phyloP scores from a whole-genome alignment of 2,888 invertebrate species.

The Troides aeacus region DNA sequence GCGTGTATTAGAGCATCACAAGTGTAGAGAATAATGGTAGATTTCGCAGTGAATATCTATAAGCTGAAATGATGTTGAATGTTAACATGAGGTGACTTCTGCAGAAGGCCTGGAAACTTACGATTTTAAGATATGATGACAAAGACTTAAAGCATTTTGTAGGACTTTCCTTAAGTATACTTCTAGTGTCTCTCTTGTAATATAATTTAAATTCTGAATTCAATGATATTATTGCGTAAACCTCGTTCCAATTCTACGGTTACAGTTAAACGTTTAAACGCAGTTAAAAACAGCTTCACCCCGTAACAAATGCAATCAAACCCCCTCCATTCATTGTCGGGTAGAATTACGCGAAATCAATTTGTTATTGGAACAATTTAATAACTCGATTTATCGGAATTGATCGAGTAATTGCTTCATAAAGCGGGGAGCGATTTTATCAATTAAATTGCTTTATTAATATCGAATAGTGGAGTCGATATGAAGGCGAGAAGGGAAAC shows the following conservation, averaged over 20 bases:
- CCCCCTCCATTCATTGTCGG: slow-evolving; percentile 17
- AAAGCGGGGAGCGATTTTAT: slow-evolving; percentile 27
- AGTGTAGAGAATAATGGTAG: too few relatives aligned
- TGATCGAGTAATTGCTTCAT: slow-evolving; percentile 27
- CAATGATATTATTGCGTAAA: not conserved
- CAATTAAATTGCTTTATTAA: slow-evolving; percentile 29
- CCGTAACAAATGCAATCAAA: slow-evolving; percentile 18
- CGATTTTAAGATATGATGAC: too few relatives aligned
- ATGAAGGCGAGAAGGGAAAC: slow-evolving; percentile 20
- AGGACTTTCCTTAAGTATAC: too few relatives aligned
- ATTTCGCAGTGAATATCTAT: too few relatives aligned
- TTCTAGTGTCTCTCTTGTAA: not conserved
- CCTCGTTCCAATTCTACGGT: not conserved
- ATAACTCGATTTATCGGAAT: slow-evolving; percentile 28
- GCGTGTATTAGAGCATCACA: too few relatives aligned
- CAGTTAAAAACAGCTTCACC: slow-evolving; percentile 3
- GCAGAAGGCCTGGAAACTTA: too few relatives aligned
- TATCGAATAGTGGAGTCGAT: slow-evolving; percentile 23
- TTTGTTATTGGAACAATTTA: slow-evolving; percentile 29
- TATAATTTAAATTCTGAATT: not conserved
- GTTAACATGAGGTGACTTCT: too few relatives aligned
- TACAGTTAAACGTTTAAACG: slow-evolving; percentile 4
- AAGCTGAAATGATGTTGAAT: too few relatives aligned
- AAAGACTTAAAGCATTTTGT: too few relatives aligned
- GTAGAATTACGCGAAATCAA: slow-evolving; percentile 23